Evolutionary conservation across 2,888 invertebrate species (phyloP).

Genomic region (Torymus tubicola): DNA sequence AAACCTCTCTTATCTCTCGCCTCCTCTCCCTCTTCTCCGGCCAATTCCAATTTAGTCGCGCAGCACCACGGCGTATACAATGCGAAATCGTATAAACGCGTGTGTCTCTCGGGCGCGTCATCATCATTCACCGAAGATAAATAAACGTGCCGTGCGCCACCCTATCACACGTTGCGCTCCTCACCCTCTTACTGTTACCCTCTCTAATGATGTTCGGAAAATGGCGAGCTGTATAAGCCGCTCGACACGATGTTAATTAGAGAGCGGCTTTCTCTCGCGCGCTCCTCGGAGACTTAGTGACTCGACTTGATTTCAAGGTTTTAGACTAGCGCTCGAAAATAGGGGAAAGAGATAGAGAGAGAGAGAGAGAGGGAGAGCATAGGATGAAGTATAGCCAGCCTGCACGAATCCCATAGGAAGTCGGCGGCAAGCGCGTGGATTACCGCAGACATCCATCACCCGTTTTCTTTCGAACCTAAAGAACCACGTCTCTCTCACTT

Average conservation of each 20-base stretch:
- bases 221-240: slow-evolving; percentile 67
- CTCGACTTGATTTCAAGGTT: slow-evolving; percentile 75
- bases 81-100: slow-evolving; percentile 42
- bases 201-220: slow-evolving; percentile 70
- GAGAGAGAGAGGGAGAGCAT: slow-evolving; percentile 52
- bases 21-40: not conserved
- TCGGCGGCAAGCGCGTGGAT: slow-evolving; percentile 71
- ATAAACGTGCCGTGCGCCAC: slow-evolving; percentile 42
- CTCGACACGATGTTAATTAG: slow-evolving; percentile 76
- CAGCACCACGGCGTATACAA: slow-evolving; percentile 12
- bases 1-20: slow-evolving; percentile 13
- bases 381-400: not conserved
- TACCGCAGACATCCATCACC: slow-evolving; percentile 75
- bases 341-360: slow-evolving; percentile 63
- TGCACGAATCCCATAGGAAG: slow-evolving; percentile 73
- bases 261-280: slow-evolving; percentile 67
- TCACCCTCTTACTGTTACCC: slow-evolving; percentile 38
- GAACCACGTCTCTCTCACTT: slow-evolving; percentile 44
- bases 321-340: slow-evolving; percentile 66
- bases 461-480: slow-evolving; percentile 68
- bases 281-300: slow-evolving; percentile 70
- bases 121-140: slow-evolving; percentile 57
- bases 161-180: not conserved
- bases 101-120: slow-evolving; percentile 27
- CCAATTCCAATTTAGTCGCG: slow-evolving; percentile 47